Evolutionary conservation across 1,140 invertebrate species (phyloP), one percentile per base, ranked within the genome.

Genomic region (Cyclina sinensis): DNA sequence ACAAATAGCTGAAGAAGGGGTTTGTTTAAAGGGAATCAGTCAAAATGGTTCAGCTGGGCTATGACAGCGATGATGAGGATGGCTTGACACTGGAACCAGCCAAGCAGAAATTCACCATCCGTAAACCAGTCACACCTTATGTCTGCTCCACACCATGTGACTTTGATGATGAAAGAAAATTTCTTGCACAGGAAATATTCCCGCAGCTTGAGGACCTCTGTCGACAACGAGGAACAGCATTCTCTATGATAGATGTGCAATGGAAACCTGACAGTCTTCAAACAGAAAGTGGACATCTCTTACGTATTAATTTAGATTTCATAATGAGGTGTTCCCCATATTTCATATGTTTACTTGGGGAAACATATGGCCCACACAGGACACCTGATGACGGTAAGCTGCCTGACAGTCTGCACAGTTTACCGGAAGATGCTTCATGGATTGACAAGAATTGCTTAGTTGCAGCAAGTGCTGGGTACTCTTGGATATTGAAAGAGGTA

Each of bases 321-420:
- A 93, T 95, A 9, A 89, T 73, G 43, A 89, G 92, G 78, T 94
- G 91, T 84, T 90, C 92, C 16, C 95, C 95, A 11, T 95, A 92
- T 88, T 94, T 95, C 74, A 92, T 95, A 21, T 93, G 94, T 70
- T 76, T 95, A 14, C 76, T 95, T 7, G 95, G 95, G 4, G 93
- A 95, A 70, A 90, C 92, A n/a, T 95, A 95, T 84, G 95, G 95
- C 5, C 91, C 91, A 0, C 91, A 92, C 65, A 78, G 93, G 39
- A 81, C 68, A 43, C 87, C 89, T 32, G 86, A 92, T 24, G 32
- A 68, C 24, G 65, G 87, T 24, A 86, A 90, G 68, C 65, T 94
- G 46, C 91, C 91, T 12, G 79, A 82, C 43, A 90, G 62, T 65
- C 32, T 91, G 14, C 85, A 70, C 27, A 83, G 62, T 27, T 54